Base-by-base conservation (phyloP, 1,140 invertebrate genomes). In the Atta cephalotes region DNA sequence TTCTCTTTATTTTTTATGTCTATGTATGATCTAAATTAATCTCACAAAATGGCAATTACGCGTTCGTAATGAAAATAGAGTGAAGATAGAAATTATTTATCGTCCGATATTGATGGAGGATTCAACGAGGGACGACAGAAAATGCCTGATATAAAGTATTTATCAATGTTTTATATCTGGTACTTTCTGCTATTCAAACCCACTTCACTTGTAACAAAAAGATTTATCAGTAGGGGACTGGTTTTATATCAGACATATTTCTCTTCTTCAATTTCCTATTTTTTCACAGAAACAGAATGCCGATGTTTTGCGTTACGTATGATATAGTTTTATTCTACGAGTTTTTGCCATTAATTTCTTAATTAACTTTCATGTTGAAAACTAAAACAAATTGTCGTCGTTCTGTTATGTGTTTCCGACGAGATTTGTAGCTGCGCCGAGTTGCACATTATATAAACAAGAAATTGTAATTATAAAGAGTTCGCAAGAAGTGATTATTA, bases 391-490 rank as follows among this genome's bases (percentile, higher is more conserved):
- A 72, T 72, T 60, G 35, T 60, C 45, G 31, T 16, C 16, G 25
- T 81, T 45, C 12, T 21, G 16, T 74, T 53, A 58, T 9, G 18
- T 62, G 12, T 25, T 49, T 5, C 1, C 68, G 31, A 25, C 18
- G 7, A 70, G 21, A 70, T 56, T 68, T 14, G 7, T 21, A 21
- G 4, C 53, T 9, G 25, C 28, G 25, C 18, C 7, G 14, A 82
- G 68, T 74, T 49, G 21, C n/a, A 16, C 12, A 51, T 74, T 49
- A 4, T 31, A 49, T 31, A 66, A 82, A 31, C 68, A 72, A 81
- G 51, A 81, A 88, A 63, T 68, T 80, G 9, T 51, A 25, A 51
- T 86, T 88, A 86, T 80, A 58, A 56, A 85, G 58, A 80, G 35
- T n/a, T 14, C 28, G 21, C 56, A 31, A 56, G 56, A 62, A 39